Evolutionary conservation across 2,797 vertebrate species (phyloP), one percentile per base, ranked within the genome.

Genomic region (Calcarius lapponicus): DNA sequence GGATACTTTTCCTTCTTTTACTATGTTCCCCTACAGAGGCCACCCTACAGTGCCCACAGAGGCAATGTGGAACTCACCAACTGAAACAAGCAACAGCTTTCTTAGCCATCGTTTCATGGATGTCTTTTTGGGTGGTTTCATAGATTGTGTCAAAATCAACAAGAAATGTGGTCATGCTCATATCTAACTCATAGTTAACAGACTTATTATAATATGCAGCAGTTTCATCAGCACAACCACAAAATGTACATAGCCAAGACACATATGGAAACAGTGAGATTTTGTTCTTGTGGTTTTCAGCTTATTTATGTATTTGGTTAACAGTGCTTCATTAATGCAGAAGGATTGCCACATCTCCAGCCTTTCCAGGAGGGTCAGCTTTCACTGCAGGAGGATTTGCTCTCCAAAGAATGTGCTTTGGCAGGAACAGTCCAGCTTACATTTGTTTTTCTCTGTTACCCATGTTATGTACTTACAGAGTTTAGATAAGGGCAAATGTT

Each of bases 271-370:
- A 88, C 25, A 81, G 62, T 70, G 51, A 90, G 47, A 89, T 90
- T 88, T 88, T 83, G 28, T 86, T 93, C 80, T 76, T 76, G 86
- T 69, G 69, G 88, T 57, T 95, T 93, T 62, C 45, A 65, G 31
- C 7, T 60, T 94, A 87, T 87, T 93, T 92, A 62, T 86, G 70
- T 80, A 75, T 90, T 96, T 95, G 91, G 88, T 86, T 93, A 93
- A 86, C 72, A 78, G 53, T 21, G 24, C 53, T 66, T 88, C 1
- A 1, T 90, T 93, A 88, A 81, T 76, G 70, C 36, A 82, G 76
- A 86, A 83, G 50, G 62, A 66, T 66, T 87, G 75, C 86, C 67
- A 93, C 47, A 80, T 80, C 72, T 84, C 51, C 60, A 88, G 79
- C 32, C 45, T 88, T 92, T 60, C 62, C 88, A 93, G 56, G 50